A percentile compares a stretch with the other conserved stretches of the same genome.
These are phyloP conservation scores for Zoanthus gigantus DNA, from an alignment of 92 coral and sea anemone genomes.

Conservation along the genomic window DNA sequence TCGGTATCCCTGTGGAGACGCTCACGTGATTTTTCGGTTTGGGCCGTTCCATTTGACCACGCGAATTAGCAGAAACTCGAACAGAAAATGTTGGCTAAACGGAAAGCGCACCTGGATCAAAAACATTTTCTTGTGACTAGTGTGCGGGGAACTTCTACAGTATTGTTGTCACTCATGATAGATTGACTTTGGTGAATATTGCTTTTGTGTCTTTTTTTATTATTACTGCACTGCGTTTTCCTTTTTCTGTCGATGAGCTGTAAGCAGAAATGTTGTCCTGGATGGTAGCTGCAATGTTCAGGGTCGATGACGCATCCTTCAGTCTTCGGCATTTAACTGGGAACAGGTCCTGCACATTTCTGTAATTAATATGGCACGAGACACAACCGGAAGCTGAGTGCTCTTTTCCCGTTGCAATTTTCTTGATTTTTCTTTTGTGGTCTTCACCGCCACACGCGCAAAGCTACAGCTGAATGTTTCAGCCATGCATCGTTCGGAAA, in stretches of 20 bases:
- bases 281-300: not conserved
- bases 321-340: not conserved
- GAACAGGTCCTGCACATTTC: slow-evolving; percentile 1
- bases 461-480: not conserved
- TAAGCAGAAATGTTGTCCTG: not conserved
- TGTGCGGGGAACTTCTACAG: no score
- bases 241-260: not conserved
- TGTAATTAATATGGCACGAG: not conserved
- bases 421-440: not conserved
- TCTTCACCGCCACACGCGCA: slow-evolving; percentile 2
- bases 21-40: not conserved
- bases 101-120: not conserved
- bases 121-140: no score
- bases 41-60: not conserved
- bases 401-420: not conserved
- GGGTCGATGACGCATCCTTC: not conserved
- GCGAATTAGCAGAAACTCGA: not conserved
- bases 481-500: not conserved
- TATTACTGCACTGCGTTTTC: not conserved
- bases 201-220: not conserved
- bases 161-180: no score
- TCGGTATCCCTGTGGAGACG: slow-evolving; percentile 4
- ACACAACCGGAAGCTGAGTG: not conserved
- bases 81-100: not conserved
- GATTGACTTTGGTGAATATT: not conserved